Percentiles rank a stretch among this genome's conserved stretches.
phyloP scores from a whole-genome alignment of 2,888 invertebrate species.

The Julus scandinavius region DNA sequence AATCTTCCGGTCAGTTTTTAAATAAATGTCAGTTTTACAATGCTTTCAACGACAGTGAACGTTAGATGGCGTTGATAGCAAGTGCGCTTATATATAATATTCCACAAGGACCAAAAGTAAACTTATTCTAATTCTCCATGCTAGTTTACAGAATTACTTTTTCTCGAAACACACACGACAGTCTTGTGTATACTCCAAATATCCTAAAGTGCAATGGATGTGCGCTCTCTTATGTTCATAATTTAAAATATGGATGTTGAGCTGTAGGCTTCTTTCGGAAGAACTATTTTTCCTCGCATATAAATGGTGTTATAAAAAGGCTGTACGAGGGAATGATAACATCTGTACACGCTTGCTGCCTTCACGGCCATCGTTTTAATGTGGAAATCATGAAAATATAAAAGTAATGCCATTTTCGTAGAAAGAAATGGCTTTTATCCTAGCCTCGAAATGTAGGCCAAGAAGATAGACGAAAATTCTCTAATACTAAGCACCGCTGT shows the following conservation, averaged over 20 bases:
- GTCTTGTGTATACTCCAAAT: neutral
- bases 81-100: neutral
- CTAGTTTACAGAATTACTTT: conserved; percentile 23
- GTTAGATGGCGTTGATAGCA: neutral
- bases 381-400: conserved; percentile 39
- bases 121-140: conserved; percentile 4
- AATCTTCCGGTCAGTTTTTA: neutral
- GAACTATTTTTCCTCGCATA: conserved; percentile 39
- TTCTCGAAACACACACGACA: neutral
- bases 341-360: conserved; percentile 15
- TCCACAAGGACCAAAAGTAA: neutral
- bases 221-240: neutral
- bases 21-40: neutral
- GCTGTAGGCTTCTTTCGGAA: conserved; percentile 4
- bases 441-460: neutral
- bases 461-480: neutral
- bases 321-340: conserved; percentile 28
- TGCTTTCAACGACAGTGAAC: neutral
- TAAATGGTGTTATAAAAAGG: conserved; percentile 23
- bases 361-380: neutral
- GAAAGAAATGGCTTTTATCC: neutral
- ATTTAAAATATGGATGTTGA: conserved; percentile 34
- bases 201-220: conserved; percentile 34
- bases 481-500: neutral
- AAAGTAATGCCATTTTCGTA: conserved; percentile 25